phyloP scores from a whole-genome alignment of 2,797 vertebrate genomes.

The Todus mexicanus region DNA sequence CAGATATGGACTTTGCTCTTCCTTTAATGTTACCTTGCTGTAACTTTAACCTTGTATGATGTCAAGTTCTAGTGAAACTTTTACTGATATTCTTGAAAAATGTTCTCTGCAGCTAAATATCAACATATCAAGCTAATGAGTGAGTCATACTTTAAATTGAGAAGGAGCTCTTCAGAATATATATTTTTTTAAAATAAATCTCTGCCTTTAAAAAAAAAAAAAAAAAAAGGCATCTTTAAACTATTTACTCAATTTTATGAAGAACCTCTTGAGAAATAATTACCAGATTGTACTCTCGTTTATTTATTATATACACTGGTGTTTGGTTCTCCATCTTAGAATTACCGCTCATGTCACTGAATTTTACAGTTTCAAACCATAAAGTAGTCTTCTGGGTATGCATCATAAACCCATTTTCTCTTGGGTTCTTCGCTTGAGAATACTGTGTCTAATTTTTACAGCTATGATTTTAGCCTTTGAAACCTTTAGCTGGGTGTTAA shows the following conservation, averaged over 20 bases:
- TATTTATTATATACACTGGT: background rate
- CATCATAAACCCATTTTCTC: background rate
- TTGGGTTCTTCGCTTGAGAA: background rate
- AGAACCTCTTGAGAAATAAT: background rate
- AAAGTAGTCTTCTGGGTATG: background rate
- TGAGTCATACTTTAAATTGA: background rate
- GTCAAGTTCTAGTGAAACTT: background rate
- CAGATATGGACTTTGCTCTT: background rate
- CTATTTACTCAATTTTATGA: background rate
- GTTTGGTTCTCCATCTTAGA: background rate
- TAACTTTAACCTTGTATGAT: background rate
- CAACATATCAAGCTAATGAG: background rate
- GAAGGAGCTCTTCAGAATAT: background rate
- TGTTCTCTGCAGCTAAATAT: background rate
- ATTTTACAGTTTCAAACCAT: background rate
- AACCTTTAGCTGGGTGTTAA: background rate
- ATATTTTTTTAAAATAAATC: background rate
- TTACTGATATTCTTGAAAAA: background rate
- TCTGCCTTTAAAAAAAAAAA: background rate
- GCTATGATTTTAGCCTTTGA: background rate
- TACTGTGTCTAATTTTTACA: background rate
- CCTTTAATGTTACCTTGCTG: background rate
- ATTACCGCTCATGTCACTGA: background rate
- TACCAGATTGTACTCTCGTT: background rate
- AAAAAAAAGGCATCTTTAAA: background rate